Conservation (phyloP, 2,797 vertebrate genomes). For the Manis pentadactyla region DNA sequence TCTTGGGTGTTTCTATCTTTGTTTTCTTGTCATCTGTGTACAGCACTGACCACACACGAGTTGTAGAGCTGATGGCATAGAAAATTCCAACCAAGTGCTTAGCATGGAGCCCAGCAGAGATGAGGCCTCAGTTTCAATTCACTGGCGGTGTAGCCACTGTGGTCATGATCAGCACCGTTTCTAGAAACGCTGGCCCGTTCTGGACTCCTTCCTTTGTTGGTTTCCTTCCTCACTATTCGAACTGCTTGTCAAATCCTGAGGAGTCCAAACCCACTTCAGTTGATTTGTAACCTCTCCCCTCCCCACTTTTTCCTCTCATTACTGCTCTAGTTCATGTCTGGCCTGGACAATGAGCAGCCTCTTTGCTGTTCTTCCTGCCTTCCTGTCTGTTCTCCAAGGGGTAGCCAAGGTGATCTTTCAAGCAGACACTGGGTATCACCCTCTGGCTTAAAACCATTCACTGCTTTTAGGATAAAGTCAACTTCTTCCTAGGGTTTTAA, state of each 20-base stretch:
- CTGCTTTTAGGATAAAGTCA: neutral
- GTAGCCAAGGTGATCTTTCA: neutral
- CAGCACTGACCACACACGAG: neutral
- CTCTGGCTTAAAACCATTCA: neutral
- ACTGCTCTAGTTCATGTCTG: neutral
- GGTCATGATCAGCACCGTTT: neutral
- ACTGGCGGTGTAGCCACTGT: neutral
- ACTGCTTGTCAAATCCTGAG: neutral
- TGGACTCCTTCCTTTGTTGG: neutral
- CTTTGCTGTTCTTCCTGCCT: neutral
- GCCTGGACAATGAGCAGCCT: neutral
- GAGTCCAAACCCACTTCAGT: neutral
- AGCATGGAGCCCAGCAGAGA: neutral
- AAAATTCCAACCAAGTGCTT: neutral
- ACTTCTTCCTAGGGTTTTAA: neutral
- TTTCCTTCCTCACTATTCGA: neutral
- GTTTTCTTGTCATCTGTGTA: neutral
- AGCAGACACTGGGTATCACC: neutral
- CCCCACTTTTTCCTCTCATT: neutral
- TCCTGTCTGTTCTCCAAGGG: neutral
- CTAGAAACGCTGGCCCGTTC: neutral
- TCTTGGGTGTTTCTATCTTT: neutral
- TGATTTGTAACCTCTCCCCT: neutral
- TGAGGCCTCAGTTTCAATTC: neutral
- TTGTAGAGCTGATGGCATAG: neutral